Percentiles rank a stretch among this genome's conserved stretches.
Conservation (phyloP, 2,113 vertebrate genomes). For the Protomyctophum bolini region DNA sequence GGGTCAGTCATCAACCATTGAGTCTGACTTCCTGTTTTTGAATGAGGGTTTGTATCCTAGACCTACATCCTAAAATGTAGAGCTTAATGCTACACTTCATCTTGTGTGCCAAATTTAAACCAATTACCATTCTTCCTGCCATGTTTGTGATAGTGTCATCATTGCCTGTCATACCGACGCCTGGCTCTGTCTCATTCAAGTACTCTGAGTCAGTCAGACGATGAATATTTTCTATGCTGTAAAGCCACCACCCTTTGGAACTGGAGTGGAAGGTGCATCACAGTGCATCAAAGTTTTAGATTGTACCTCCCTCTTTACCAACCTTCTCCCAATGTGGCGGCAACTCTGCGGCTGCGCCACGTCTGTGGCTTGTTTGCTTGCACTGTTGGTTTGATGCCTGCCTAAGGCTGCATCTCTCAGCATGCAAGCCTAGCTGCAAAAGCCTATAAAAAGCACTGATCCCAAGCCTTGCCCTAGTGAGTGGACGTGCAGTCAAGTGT, state of each 20-base stretch:
- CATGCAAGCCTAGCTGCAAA: constrained; percentile 7
- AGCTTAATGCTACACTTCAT: too few relatives aligned
- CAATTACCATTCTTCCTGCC: background rate
- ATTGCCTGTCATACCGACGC: background rate
- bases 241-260: constrained; percentile 24
- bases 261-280: constrained; percentile 44
- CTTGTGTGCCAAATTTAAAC: too few relatives aligned
- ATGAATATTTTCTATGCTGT: constrained; percentile 6
- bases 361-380: constrained; percentile 49
- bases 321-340: background rate
- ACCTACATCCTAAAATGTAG: too few relatives aligned
- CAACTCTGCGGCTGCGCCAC: constrained; percentile 4
- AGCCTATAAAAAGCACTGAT: constrained; percentile 1
- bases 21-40: background rate
- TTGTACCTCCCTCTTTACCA: constrained; percentile 8
- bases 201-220: constrained; percentile 3
- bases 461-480: constrained; percentile 11
- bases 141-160: background rate
- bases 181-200: background rate
- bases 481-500: constrained; percentile 10
- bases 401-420: constrained; percentile 13
- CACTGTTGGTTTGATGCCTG: constrained; percentile 35
- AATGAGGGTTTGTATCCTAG: background rate
- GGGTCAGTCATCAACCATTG: background rate
- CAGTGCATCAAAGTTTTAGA: constrained; percentile 22